Percentiles rank a stretch among this genome's conserved stretches.
Conservation (phyloP, 2,113 vertebrate species). For the Anarrhichthys ocellatus region DNA sequence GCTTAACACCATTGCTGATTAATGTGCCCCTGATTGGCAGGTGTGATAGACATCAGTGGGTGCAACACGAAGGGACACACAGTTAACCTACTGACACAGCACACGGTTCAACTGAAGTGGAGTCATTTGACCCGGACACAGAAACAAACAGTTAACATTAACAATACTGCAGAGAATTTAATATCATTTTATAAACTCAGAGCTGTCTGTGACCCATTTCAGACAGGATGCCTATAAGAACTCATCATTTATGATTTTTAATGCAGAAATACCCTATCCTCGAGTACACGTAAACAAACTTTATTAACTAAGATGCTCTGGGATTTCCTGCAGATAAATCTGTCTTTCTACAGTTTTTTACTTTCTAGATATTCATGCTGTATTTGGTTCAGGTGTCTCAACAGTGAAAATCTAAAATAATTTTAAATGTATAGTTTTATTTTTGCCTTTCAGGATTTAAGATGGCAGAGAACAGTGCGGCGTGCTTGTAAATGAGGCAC, state of each 20-base stretch:
- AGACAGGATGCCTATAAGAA: background rate
- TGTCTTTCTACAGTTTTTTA: background rate
- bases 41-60: constrained; percentile 60
- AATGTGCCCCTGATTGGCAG: constrained; percentile 74
- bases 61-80: constrained; percentile 49
- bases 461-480: background rate
- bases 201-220: constrained; percentile 19
- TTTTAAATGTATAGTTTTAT: background rate
- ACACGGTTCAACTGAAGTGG: constrained; percentile 34
- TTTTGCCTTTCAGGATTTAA: background rate
- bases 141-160: constrained; percentile 21
- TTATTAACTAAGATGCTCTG: background rate
- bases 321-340: background rate
- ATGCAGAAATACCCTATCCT: background rate
- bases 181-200: background rate
- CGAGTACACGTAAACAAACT: background rate
- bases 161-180: background rate
- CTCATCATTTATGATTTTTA: background rate
- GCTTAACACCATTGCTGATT: constrained; percentile 68
- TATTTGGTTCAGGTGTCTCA: background rate
- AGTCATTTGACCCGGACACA: constrained; percentile 56
- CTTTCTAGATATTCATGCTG: background rate
- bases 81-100: constrained; percentile 70
- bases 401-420: background rate
- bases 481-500: background rate